Conservation (phyloP, 2,888 invertebrate species). For the Fragum sueziense region DNA sequence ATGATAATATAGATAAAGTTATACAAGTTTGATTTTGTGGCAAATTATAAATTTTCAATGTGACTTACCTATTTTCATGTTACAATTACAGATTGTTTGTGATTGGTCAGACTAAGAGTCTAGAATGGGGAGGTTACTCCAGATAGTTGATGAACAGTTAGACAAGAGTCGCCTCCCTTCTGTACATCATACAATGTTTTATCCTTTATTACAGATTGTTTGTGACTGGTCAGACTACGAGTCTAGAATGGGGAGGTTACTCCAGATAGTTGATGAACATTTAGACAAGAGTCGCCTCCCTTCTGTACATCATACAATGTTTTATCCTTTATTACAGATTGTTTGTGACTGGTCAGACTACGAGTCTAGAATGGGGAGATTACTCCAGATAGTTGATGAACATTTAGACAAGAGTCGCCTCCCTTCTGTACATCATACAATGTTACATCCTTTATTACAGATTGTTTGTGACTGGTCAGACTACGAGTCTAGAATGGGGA, state of each 20-base stretch:
- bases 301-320: slow-evolving; percentile 99
- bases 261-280: slow-evolving; percentile 96
- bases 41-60: no score
- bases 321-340: slow-evolving; percentile 92
- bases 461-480: slow-evolving; percentile 99
- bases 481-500: slow-evolving; percentile 96
- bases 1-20: no score
- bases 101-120: slow-evolving; percentile 98
- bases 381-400: slow-evolving; percentile 95
- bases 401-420: slow-evolving; percentile 96
- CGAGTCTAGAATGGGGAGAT: slow-evolving; percentile 94
- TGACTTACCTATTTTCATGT: no score
- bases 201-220: slow-evolving; percentile 90
- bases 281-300: slow-evolving; percentile 95
- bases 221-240: slow-evolving; percentile 99
- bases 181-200: slow-evolving; percentile 99
- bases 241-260: slow-evolving; percentile 95
- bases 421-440: slow-evolving; percentile 99
- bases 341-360: slow-evolving; percentile 99
- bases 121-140: slow-evolving; percentile 95
- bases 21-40: no score
- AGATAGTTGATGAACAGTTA: slow-evolving; percentile 97
- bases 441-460: slow-evolving; percentile 92
- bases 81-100: slow-evolving; percentile 92
- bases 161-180: slow-evolving; percentile 96